Evolutionary conservation across 2,888 invertebrate genomes (phyloP), one percentile per base, ranked within the genome.

Genomic region (Eulithis prunata): DNA sequence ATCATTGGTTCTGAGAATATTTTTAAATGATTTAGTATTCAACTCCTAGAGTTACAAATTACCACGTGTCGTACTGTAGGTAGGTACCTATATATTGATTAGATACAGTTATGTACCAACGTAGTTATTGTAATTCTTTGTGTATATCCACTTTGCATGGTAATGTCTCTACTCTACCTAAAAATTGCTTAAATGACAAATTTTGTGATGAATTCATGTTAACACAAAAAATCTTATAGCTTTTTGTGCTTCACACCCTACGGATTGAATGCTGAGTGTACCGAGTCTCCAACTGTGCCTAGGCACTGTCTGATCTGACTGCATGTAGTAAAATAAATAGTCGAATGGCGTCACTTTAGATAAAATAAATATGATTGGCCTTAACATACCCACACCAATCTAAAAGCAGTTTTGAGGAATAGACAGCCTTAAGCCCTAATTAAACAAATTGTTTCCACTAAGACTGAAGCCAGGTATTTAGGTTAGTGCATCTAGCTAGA

Each of bases 401-500:
- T 57, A 68, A 68, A 68, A 57, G 63, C 67, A 68, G 53, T 68
- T 51, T 68, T 61, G 60, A 68, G 53, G 60, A 63, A 64, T 63
- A 60, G 21, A 58, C 57, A 62, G 54, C 64, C 58, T 59, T 49
- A 58, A 51, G 55, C 46, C 28, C 64, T 60, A 56, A 60, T 64
- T 46, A 60, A 65, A 36, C 55, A 28, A 66, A 65, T 64, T 64
- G 68, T 65, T 71, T 62, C 52, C 60, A 63, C 32, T 62, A 62
- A 59, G 63, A 70, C 65, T 66, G 68, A 66, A 61, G 54, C 45
- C 49, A 69, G 73, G 73, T 78, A 81, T 80, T 78, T 78, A 79
- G 78, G 79, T 79, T 71, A 69, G 56, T 77, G 76, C 74, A 77
- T 77, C 73, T 78, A 75, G 75, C 73, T 76, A 76, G 78, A 74